Evolutionary conservation across 2,113 vertebrate genomes (phyloP), one percentile per base, ranked within the genome.

Genomic region (Smithornis capensis): DNA sequence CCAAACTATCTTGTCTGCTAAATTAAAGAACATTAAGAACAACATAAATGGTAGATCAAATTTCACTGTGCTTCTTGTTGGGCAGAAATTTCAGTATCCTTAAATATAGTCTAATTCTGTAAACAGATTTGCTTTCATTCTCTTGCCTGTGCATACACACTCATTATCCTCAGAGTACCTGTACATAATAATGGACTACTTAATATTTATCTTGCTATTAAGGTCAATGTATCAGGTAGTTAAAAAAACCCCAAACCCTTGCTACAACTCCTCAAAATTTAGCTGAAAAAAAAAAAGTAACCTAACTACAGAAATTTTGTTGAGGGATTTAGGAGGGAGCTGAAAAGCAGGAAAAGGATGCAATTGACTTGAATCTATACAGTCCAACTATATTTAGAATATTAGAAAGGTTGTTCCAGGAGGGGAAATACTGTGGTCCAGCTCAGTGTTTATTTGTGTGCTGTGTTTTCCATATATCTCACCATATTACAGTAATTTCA

Each of bases 21-120:
- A 92, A 96, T 92, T 95, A 97, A 90, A 89, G 60, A 91, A 91
- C 82, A 91, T 91, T 91, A 96, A 73, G 44, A 80, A 67, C 49
- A 95, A 74, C 86, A 75, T 75, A 94, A 91, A 65, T 82, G 86
- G 87, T 56, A 96, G 83, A 83, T 64, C 62, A 89, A 95, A 93
- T 92, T 94, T 92, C 62, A 78, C 35, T 81, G 42, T 78, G 76
- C 45, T 90, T 47, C 76, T 75, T 81, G 37, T 93, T 78, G 79
- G 73, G 73, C 92, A 96, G 85, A 95, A 92, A 55, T 82, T 90
- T 90, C 71, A 92, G 64, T 40, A 88, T 64, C 33, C 47, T 74
- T 89, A 92, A 93, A 92, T 67, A 88, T 38, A 65, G n/a, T 10
- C 64, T 59, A 80, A 87, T 82, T 83, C 57, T 69, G 40, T 40